Evolutionary conservation across 2,888 invertebrate genomes (phyloP).

Genomic region (Parasteatoda lunata): DNA sequence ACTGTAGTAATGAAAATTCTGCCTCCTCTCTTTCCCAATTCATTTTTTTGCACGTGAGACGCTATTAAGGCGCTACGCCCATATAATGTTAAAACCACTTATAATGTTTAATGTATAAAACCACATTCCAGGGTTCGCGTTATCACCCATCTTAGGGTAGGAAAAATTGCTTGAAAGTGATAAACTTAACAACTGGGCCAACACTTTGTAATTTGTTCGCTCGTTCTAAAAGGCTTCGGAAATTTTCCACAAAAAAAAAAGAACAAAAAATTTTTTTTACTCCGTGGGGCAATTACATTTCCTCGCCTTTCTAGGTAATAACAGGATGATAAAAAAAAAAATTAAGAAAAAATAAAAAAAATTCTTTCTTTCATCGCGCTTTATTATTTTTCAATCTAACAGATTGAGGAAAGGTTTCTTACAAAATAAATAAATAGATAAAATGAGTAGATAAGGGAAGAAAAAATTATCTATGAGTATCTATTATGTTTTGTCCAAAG

Average conservation of each 20-base stretch:
- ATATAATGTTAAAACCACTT: not conserved
- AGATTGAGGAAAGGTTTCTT: conserved; percentile 16
- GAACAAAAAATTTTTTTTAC: not conserved
- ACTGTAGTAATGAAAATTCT: conserved; percentile 41
- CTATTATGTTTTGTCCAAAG: conserved; percentile 52
- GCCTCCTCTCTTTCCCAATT: conserved; percentile 2
- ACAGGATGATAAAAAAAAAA: not conserved
- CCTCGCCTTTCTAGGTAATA: conserved; percentile 19
- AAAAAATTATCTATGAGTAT: conserved; percentile 1
- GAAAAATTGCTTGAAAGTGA: conserved; percentile 51
- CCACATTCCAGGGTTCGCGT: conserved; percentile 38
- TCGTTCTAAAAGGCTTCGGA: conserved; percentile 25
- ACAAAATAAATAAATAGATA: conserved; percentile 33
- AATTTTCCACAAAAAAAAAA: not conserved
- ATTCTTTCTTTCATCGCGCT: conserved; percentile 1
- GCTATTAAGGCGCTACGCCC: conserved; percentile 58
- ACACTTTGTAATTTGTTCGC: conserved; percentile 61
- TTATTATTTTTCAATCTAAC: conserved; percentile 44
- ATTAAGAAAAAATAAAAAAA: too few species aligned
- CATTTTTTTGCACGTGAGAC: not conserved
- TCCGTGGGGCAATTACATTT: conserved; percentile 1
- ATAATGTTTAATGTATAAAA: conserved; percentile 64
- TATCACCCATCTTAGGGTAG: conserved; percentile 38
- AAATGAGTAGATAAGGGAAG: not conserved
- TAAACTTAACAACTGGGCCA: conserved; percentile 63